Base-by-base conservation (phyloP, 2,888 invertebrate genomes). In the Caenorhabditis doughertyi region DNA sequence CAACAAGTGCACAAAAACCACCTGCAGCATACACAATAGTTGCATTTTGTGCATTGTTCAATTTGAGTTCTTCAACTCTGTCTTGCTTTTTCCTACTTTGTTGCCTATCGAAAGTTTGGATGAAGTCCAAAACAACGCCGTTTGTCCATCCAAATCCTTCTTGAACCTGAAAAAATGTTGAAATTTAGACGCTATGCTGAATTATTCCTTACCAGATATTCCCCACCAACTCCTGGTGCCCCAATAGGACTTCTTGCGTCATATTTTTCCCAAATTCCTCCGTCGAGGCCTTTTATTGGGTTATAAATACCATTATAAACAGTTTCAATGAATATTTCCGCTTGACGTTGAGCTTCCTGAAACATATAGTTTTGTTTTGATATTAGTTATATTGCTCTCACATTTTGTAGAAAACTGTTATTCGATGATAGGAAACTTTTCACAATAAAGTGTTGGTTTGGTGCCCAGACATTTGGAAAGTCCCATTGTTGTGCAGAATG, bases 111-210 rank as follows among this genome's bases (percentile, higher is more conserved):
- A 79, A 71, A 5, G 32, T 42, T 71, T 74, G 71, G n/a, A 90
- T 89, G 11, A 90, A 62, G 56, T 90, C 89, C 2, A 90, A 62
- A n/a, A 87, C 84, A 8, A 87, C 90, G 1, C 90, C 90, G 64
- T 90, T 90, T 8, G 90, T 90, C 90, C 90, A 90, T 0, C 89
- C 90, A 58, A 90, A 90, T 0, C 90, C 90, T 65, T 88, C 84
- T 81, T 90, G 87, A 11, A 87, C 85, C 64, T 82, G 74, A 23
- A 55, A 44, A n/a, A 23, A 9, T 9, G 2, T 16, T 13, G 2
- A 39, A 11, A 8, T 9, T 39, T 39, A 3, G 39, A 39, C 2
- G 9, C 11, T 9, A 39, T n/a, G 11, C 21, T 56, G 42, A n/a
- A 11, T 21, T 39, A 35, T 5, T 3, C 35, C 58, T 56, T 32